Percentiles rank a stretch among this genome's conserved stretches.
phyloP scores from a whole-genome alignment of 2,113 vertebrate species.

The Corvus moneduloides region DNA sequence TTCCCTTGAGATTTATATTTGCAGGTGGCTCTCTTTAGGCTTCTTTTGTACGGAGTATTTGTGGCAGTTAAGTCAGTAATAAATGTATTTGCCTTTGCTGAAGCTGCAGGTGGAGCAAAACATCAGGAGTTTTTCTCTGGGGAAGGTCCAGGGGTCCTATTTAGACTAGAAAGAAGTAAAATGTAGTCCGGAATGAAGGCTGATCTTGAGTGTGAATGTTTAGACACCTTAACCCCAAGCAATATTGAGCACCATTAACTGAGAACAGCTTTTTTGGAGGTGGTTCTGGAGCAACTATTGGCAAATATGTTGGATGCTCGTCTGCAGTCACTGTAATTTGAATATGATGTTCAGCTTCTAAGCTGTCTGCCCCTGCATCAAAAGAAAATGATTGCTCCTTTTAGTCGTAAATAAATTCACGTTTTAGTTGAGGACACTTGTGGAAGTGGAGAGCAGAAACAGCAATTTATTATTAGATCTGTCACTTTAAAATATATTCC shows the following conservation, averaged over 20 bases:
- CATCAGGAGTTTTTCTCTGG: not conserved
- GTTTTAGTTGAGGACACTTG: conserved; percentile 41
- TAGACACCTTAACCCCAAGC: not conserved
- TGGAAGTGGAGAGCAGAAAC: conserved; percentile 47
- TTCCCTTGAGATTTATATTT: not conserved
- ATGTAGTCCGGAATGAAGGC: not conserved
- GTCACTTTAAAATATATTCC: conserved; percentile 54
- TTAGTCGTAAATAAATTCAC: conserved; percentile 39
- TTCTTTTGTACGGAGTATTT: not conserved
- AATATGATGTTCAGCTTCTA: conserved; percentile 9
- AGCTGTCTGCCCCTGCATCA: conserved; percentile 37
- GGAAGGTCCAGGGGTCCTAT: not conserved
- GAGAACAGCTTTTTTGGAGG: conserved; percentile 40
- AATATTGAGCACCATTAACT: not conserved
- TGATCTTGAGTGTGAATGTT: not conserved
- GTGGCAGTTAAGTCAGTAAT: not conserved
- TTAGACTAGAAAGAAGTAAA: not conserved
- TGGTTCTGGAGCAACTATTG: not conserved
- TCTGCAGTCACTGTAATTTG: not conserved
- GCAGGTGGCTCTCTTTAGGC: not conserved
- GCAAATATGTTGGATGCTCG: not conserved
- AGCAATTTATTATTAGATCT: conserved; percentile 49
- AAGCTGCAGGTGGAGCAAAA: not conserved
- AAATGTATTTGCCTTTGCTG: not conserved
- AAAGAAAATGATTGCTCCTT: conserved; percentile 20